Evolutionary conservation across 2,888 invertebrate genomes (phyloP).

Genomic region (Vandiemenella viatica): DNA sequence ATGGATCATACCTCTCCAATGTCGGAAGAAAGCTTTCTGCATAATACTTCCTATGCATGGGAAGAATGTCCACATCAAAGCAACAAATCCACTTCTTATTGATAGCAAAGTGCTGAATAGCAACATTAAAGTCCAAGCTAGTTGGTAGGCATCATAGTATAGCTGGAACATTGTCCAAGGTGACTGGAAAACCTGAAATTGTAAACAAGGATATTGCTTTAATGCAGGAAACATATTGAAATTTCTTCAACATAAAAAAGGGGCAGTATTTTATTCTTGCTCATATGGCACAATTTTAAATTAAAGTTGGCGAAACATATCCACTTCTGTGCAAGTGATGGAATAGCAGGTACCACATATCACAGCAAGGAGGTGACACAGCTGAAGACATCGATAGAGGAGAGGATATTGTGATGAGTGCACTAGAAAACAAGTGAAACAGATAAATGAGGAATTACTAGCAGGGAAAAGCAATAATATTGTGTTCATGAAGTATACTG

Average conservation of each 20-base stretch:
- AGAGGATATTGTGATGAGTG: too few relatives aligned
- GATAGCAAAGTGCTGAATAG: constrained; percentile 36
- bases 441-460: too few relatives aligned
- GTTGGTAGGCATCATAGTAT: constrained; percentile 39
- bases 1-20: constrained; percentile 36
- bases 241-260: not conserved
- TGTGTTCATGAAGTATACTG: too few relatives aligned
- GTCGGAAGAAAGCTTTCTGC: constrained; percentile 33
- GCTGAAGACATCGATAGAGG: too few relatives aligned
- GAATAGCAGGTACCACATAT: too few relatives aligned
- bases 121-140: constrained; percentile 40
- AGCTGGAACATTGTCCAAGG: constrained; percentile 40
- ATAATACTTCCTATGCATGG: constrained; percentile 32
- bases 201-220: not conserved
- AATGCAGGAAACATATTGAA: too few relatives aligned
- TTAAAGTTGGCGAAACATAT: too few relatives aligned
- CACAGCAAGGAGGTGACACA: too few relatives aligned
- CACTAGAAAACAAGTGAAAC: too few relatives aligned
- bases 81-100: constrained; percentile 53
- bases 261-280: not conserved
- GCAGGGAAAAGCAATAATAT: too few relatives aligned
- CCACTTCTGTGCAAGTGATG: too few relatives aligned
- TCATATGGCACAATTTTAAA: not conserved
- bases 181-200: constrained; percentile 28
- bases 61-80: constrained; percentile 45